Percentiles rank a stretch among this genome's conserved stretches.
phyloP scores from a whole-genome alignment of 2,113 vertebrate species.

The Bubo bubo region DNA sequence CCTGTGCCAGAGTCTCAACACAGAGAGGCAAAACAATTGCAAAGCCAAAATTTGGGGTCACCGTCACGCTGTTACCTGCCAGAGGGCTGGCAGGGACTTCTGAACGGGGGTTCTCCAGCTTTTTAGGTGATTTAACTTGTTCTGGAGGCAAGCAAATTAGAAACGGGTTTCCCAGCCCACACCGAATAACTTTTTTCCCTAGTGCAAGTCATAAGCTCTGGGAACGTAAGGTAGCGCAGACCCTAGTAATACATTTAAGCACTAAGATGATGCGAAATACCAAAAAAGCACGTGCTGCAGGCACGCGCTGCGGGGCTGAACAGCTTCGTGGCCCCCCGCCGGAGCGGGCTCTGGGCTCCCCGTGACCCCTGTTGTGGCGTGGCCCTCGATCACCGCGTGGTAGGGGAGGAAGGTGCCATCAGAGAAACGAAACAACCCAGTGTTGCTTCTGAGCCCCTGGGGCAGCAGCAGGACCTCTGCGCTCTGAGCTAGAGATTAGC shows the following conservation, averaged over 20 bases:
- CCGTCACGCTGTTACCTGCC: fast-evolving
- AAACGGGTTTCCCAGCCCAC: background rate
- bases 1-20: background rate
- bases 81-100: too few species aligned
- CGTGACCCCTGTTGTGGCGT: background rate
- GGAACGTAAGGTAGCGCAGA: background rate
- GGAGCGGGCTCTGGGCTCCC: background rate
- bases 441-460: background rate
- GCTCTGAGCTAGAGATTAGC: fast-evolving
- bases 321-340: background rate
- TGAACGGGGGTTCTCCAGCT: background rate
- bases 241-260: background rate
- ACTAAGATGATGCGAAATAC: background rate
- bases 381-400: background rate
- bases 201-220: background rate
- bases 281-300: too few species aligned
- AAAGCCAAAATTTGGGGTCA: background rate
- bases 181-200: fast-evolving
- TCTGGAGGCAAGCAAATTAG: background rate
- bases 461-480: background rate
- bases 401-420: too few species aligned
- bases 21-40: too few species aligned
- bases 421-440: too few species aligned
- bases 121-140: background rate
- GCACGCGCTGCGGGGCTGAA: background rate